Conservation (phyloP, 1,140 invertebrate genomes). For the Panagrolaimus sp. region DNA sequence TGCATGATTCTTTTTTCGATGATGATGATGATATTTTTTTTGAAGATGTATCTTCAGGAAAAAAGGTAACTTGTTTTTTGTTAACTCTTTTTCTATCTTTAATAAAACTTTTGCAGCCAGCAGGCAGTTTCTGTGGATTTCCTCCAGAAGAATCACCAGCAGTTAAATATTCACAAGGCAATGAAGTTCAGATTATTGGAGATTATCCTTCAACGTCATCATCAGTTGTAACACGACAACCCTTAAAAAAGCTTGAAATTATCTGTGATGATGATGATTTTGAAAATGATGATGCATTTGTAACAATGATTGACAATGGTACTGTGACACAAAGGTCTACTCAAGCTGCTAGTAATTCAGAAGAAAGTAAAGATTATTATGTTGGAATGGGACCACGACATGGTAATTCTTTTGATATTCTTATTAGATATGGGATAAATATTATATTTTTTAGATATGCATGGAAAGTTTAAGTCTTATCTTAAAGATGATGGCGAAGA, state of each 20-base stretch:
- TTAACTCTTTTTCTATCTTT: too few species aligned
- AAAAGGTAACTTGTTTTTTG: background rate
- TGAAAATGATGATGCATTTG: background rate
- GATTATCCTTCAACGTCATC: background rate
- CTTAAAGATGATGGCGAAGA: slow-evolving; percentile 14
- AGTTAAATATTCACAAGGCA: background rate
- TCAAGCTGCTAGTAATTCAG: too few species aligned
- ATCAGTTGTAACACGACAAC: background rate
- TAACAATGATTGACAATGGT: background rate
- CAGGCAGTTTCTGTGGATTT: background rate
- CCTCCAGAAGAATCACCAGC: background rate
- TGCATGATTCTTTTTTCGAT: slow-evolving; percentile 2
- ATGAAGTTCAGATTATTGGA: too few species aligned
- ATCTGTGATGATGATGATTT: slow-evolving; percentile 2
- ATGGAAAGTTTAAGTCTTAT: slow-evolving; percentile 13
- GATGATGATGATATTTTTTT: background rate
- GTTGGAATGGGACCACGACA: background rate
- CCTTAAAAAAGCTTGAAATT: background rate
- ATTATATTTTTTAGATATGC: slow-evolving; percentile 6
- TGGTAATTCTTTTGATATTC: background rate
- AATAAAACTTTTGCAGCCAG: too few species aligned
- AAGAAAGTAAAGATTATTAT: background rate
- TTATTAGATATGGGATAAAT: too few species aligned
- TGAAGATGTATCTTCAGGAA: background rate
- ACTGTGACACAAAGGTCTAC: background rate